Conservation (phyloP, 2,113 vertebrate genomes). For the Calidris pygmaea region DNA sequence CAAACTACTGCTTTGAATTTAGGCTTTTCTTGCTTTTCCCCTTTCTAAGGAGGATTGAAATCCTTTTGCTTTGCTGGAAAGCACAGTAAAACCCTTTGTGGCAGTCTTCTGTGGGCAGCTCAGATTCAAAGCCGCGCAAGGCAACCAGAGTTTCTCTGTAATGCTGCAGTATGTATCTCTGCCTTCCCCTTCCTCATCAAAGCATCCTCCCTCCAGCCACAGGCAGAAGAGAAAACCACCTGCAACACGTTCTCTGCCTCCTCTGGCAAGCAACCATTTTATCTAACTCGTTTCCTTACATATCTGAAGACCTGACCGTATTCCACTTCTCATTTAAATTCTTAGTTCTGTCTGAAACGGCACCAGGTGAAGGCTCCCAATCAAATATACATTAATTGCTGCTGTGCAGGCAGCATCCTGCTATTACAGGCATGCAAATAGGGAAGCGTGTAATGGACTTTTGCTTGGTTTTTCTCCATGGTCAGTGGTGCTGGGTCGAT, state of each 20-base stretch:
- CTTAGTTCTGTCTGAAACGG: background rate
- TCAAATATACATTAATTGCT: background rate
- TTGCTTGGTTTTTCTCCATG: background rate
- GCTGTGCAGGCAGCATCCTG: background rate
- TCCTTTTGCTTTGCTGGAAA: conserved; percentile 12
- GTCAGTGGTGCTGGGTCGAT: background rate
- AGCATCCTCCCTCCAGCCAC: background rate
- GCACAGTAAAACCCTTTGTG: conserved; percentile 1
- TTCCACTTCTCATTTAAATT: background rate
- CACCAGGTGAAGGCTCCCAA: background rate
- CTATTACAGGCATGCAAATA: background rate
- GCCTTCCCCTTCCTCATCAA: background rate
- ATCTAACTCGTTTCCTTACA: background rate
- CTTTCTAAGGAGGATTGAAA: background rate
- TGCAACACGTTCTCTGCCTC: background rate
- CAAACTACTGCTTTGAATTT: background rate
- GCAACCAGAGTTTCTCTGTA: background rate
- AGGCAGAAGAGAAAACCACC: background rate
- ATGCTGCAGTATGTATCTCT: background rate
- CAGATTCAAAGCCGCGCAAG: background rate
- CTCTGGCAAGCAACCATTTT: background rate
- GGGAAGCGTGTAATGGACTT: background rate
- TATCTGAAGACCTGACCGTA: background rate
- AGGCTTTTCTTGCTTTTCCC: background rate
- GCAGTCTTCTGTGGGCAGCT: background rate